Evolutionary conservation across 2,888 invertebrate genomes (phyloP), one percentile per base, ranked within the genome.

Genomic region (Ischnura elegans): DNA sequence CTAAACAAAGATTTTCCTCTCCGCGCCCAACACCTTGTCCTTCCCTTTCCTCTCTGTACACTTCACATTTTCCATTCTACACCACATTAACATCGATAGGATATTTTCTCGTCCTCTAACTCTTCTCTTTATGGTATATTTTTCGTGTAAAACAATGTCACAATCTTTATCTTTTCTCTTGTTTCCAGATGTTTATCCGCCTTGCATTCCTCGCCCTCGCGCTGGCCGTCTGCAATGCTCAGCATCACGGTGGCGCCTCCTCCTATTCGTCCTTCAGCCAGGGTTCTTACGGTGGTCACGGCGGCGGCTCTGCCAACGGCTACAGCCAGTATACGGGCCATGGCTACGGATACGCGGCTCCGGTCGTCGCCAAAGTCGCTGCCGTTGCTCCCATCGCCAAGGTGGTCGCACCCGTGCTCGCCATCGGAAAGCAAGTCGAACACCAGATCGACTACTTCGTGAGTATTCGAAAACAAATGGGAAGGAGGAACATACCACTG

Each of bases 201-300:
- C 6, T 90, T 42, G 90, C 42, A 36, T 21, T 61, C 36, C 55
- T 90, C n/a, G 90, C 90, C 61, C 43, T 90, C 55, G 90, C 61
- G n/a, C 43, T 90, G 66, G 90, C 90, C 90, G 61, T 43, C 42
- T 61, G 90, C 90, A 42, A 90, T n/a, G 90, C 90, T 10, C n/a
- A 36, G 43, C 90, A 61, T 0, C 90, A 90, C 61, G 61, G 43
- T 66, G 42, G 42, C 51, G 46, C 46, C 47, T 36, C 42, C 42
- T 76, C 76, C 29, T 76, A 76, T 36, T 13, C 76, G 13, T 76
- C 76, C 36, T 10, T 76, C 16, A 42, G 55, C 36, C 55, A 36
- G 19, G 36, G 19, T 0, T 36, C 55, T 8, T 61, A 25, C 61
- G 90, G 61, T 42, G 61, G 36, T 55, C 51, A 87, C 55, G 36